Base-by-base conservation (phyloP, 2,888 invertebrate species). In the Heteropelma amictum region DNA sequence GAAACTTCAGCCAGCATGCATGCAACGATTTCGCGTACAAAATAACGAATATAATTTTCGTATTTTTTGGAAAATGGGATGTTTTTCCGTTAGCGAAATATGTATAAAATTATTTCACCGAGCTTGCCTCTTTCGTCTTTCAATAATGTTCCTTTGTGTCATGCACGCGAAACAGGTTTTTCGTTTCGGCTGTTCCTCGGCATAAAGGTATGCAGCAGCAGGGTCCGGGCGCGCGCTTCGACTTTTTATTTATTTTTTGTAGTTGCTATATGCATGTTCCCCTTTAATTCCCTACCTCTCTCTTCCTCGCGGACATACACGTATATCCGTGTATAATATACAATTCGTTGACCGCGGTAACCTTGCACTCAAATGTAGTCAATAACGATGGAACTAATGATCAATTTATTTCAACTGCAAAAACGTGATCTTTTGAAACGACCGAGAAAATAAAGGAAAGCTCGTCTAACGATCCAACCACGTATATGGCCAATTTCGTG, bases 141-240 rank as follows among this genome's bases (percentile, higher is more conserved):
- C 61, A 49, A 35, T n/a, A n/a, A n/a, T n/a, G n/a, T n/a, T n/a
- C n/a, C n/a, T n/a, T n/a, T n/a, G n/a, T n/a, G n/a, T n/a, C n/a
- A 45, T 42, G 35, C 28, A 30, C 26, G 58, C 58, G 61, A 35
- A 74, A 74, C 74, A 70, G 74, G 74, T 74, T 69, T 74, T 74
- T 74, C 74, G 70, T n/a, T n/a, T n/a, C n/a, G 65, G 45, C 65
- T n/a, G 12, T 65, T 53, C 51, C 58, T 19, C 49, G 14, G 23
- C 33, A 51, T 26, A 60, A 35, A 67, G 65, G 74, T 70, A 74
- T 70, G 74, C 60, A 65, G 64, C n/a, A n/a, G n/a, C n/a, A n/a
- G n/a, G n/a, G n/a, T 30, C 60, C 35, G 65, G 26, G 38, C 64
- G 58, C 26, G 30, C 58, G 58, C 30, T 64, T 30, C 30, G 56